Evolutionary conservation across 2,888 invertebrate species (phyloP).

Genomic region (Flexamia atlantica): DNA sequence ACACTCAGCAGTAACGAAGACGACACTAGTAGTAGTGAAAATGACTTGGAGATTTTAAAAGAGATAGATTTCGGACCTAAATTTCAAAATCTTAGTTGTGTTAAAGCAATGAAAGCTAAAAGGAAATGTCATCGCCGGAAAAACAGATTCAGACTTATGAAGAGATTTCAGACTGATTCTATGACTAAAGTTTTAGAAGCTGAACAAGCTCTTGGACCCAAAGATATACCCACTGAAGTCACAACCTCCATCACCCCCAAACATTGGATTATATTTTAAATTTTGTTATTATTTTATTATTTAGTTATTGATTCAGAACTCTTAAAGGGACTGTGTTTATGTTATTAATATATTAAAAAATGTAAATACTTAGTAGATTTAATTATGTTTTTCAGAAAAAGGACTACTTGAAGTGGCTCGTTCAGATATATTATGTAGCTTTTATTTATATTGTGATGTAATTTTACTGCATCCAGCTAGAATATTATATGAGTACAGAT

Average conservation of each 20-base stretch:
- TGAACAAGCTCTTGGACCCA: slow-evolving; percentile 8
- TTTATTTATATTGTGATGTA: too few species aligned
- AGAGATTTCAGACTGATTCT: neutral
- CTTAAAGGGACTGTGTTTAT: too few species aligned
- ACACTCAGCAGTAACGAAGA: slow-evolving; percentile 8
- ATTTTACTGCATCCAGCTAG: too few species aligned
- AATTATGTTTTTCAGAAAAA: too few species aligned
- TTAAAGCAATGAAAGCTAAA: neutral
- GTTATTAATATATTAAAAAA: too few species aligned
- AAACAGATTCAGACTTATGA: neutral
- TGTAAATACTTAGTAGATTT: too few species aligned
- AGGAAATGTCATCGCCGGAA: neutral
- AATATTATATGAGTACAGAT: too few species aligned
- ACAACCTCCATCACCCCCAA: slow-evolving; percentile 16
- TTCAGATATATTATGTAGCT: too few species aligned
- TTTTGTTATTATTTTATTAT: too few species aligned
- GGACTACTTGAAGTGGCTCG: too few species aligned
- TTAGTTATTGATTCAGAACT: too few species aligned
- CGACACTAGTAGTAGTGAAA: neutral
- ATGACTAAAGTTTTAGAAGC: neutral
- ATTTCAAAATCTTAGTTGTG: neutral
- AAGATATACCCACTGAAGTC: slow-evolving; percentile 15
- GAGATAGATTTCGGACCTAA: neutral
- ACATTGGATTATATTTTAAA: slow-evolving; percentile 25
- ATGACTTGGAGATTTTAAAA: slow-evolving; percentile 26